These are phyloP conservation scores for Vannuccia rotundouncinata DNA, from an alignment of 2,888 invertebrate genomes.

Conservation along the genomic window DNA sequence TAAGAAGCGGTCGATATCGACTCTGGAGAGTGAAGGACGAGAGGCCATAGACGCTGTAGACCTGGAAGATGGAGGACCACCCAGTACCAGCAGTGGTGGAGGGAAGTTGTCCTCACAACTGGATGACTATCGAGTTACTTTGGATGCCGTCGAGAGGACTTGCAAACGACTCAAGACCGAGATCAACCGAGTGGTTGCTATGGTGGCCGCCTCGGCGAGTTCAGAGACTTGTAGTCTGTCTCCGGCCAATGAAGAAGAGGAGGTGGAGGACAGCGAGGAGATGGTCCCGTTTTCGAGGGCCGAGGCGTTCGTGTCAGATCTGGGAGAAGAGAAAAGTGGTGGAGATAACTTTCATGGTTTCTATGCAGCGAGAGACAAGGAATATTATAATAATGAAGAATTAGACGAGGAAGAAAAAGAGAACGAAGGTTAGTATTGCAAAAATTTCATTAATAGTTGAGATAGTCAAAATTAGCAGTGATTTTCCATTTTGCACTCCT, in stretches of 20 bases:
- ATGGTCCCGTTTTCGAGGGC: too few relatives aligned
- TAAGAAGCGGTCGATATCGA: neutral
- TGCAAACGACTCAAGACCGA: constrained; percentile 14
- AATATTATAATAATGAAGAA: neutral
- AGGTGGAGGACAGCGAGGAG: neutral
- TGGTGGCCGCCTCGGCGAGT: neutral
- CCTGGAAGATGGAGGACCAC: neutral
- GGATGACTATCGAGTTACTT: neutral
- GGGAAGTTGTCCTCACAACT: neutral
- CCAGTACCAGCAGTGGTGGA: neutral
- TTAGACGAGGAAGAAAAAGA: neutral
- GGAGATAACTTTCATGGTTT: too few relatives aligned
- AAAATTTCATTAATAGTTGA: too few relatives aligned
- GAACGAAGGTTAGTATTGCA: neutral
- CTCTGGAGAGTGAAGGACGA: neutral
- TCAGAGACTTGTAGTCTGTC: neutral
- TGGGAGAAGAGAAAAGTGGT: too few relatives aligned
- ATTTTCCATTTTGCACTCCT: too few relatives aligned
- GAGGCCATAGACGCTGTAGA: neutral
- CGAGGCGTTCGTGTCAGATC: too few relatives aligned
- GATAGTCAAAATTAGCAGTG: too few relatives aligned
- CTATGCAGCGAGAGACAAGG: too few relatives aligned
- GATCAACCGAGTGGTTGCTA: neutral
- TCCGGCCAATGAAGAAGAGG: neutral
- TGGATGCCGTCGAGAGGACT: neutral